A percentile compares a stretch with the other conserved stretches of the same genome.
phyloP scores from a whole-genome alignment of 2,113 vertebrate genomes.

The Macrotis lagotis region DNA sequence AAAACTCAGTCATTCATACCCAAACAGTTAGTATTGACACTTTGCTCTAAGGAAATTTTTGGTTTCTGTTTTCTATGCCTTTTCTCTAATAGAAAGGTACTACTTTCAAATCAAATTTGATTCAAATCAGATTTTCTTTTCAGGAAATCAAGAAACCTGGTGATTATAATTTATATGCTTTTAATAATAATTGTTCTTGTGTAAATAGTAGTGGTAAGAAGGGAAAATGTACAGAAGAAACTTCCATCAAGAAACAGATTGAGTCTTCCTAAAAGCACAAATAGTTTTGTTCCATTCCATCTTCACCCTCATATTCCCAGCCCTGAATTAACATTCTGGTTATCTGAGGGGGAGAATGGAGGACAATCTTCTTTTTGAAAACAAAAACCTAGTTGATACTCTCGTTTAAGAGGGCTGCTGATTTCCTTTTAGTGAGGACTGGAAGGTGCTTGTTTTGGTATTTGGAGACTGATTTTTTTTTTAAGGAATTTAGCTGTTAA shows the following conservation, averaged over 20 bases:
- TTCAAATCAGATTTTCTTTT: not conserved
- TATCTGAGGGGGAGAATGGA: too few relatives aligned
- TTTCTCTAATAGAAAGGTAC: not conserved
- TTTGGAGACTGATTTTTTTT: not conserved
- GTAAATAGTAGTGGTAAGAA: not conserved
- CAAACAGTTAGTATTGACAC: too few relatives aligned
- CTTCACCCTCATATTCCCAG: not conserved
- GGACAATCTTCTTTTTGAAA: not conserved
- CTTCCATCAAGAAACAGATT: not conserved
- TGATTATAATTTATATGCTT: not conserved
- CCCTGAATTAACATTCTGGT: not conserved
- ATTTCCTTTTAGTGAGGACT: not conserved
- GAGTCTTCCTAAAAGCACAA: not conserved
- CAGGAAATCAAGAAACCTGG: conserved; percentile 16
- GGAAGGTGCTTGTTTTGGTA: not conserved
- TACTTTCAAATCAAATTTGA: not conserved
- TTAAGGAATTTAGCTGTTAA: not conserved
- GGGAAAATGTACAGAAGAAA: not conserved
- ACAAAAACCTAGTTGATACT: not conserved
- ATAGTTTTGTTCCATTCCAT: too few relatives aligned
- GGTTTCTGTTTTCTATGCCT: too few relatives aligned
- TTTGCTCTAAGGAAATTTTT: too few relatives aligned
- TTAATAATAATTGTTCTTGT: not conserved
- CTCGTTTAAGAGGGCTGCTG: not conserved
- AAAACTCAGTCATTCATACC: too few relatives aligned